Evolutionary conservation across 2,888 invertebrate genomes (phyloP).

Genomic region (Andrena haemorrhoa): DNA sequence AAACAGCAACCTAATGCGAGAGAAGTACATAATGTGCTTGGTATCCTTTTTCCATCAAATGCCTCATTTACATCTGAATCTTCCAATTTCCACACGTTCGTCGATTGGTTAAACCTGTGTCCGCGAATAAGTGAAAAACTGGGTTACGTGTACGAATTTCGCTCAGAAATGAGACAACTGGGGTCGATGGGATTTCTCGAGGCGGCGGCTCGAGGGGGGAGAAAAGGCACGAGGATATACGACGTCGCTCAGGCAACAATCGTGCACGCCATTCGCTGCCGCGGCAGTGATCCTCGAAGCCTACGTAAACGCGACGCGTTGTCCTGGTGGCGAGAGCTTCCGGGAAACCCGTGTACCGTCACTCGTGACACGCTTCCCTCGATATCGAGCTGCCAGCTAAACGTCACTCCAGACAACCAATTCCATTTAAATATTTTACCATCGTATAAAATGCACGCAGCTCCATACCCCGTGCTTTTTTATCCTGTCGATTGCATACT

Average conservation of each 20-base stretch:
- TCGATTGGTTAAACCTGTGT: too few relatives aligned
- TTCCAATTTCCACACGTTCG: too few relatives aligned
- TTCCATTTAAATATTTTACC: conserved; percentile 21
- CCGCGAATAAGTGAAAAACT: not conserved
- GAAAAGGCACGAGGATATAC: conserved; percentile 22
- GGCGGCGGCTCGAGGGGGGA: not conserved
- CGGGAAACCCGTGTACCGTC: conserved; percentile 8
- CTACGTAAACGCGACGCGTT: conserved; percentile 20
- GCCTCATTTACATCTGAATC: too few relatives aligned
- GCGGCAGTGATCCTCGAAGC: conserved; percentile 21
- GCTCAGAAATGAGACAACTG: not conserved
- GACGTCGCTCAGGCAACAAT: conserved; percentile 23
- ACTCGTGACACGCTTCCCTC: conserved; percentile 7
- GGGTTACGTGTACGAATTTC: not conserved
- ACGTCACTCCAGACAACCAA: conserved; percentile 10
- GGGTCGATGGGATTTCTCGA: conserved; percentile 8
- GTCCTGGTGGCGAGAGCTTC: conserved; percentile 28
- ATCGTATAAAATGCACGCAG: not conserved
- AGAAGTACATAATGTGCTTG: too few relatives aligned
- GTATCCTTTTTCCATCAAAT: too few relatives aligned
- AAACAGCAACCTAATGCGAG: too few relatives aligned
- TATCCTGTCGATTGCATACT: not conserved
- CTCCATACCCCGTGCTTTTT: not conserved
- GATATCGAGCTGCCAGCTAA: conserved; percentile 18
- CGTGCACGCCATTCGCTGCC: conserved; percentile 6